Base-by-base conservation (phyloP, 1,140 invertebrate genomes). In the Drosophila subpulchrella region DNA sequence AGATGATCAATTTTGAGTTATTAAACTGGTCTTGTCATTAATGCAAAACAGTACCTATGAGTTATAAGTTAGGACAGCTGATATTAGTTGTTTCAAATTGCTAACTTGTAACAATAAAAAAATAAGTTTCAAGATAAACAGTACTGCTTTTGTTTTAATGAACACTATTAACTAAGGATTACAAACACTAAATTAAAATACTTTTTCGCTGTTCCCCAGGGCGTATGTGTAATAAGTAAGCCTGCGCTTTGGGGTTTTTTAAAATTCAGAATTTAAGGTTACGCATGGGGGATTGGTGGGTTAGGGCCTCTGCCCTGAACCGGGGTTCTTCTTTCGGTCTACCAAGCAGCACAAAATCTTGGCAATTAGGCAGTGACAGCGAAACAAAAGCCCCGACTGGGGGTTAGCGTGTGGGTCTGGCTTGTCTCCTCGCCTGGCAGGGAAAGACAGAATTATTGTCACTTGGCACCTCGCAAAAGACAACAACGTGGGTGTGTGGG, bases 291-390 rank as follows among this genome's bases (percentile, higher is more conserved):
- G 42, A 39, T 30, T 12, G 17, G 34, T 15, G 39, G 41, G 51
- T 10, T 53, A 32, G 11, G 41, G 53, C 57, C 61, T 36, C 39
- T 20, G 41, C n/a, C 17, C 24, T 39, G 48, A 34, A 51, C 50
- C 34, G 32, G 42, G 36, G 42, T 30, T 58, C 51, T 50, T 71
- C 65, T 70, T 48, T 58, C 68, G 44, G 68, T 72, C 68, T 72
- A 58, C 65, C 68, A 71, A 36, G 66, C 66, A 72, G 74, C 61
- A 60, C 47, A 71, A 83, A 83, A 68, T 83, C 75, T 83, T 89
- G 80, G 84, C 83, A 89, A 86, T 86, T 88, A 89, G 83, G 77
- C 80, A 89, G 60, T 75, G 78, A 75, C 80, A 71, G 60, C 57
- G 71, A 83, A 89, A 83, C 76, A 88, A 86, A 86, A 79, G 72